These are phyloP conservation scores for Lagopus muta DNA, from an alignment of 2,113 vertebrate species.

Conservation along the genomic window DNA sequence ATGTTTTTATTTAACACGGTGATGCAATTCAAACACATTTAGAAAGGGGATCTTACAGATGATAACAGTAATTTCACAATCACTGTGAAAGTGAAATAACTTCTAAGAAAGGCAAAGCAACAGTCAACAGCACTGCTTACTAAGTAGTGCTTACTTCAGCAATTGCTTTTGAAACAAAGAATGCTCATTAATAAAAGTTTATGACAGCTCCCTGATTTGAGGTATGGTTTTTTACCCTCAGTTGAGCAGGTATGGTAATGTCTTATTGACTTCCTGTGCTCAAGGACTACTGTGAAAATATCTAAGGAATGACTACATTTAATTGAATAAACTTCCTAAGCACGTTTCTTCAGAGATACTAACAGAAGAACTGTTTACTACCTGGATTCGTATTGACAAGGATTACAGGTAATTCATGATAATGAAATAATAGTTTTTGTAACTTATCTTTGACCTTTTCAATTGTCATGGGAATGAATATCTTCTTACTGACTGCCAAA, in stretches of 20 bases:
- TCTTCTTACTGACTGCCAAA: not conserved
- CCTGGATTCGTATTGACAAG: not conserved
- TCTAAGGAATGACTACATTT: not conserved
- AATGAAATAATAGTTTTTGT: not conserved
- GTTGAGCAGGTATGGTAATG: not conserved
- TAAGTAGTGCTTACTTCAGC: not conserved
- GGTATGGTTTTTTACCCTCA: not conserved
- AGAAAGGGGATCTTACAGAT: not conserved
- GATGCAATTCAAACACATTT: not conserved
- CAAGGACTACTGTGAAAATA: not conserved
- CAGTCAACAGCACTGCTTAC: not conserved
- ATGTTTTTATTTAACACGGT: not conserved
- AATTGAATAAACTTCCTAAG: not conserved
- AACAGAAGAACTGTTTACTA: not conserved
- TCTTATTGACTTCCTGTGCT: not conserved
- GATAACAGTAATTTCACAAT: not conserved
- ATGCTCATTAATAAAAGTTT: not conserved
- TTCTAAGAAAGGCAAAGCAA: not conserved
- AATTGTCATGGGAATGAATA: not conserved
- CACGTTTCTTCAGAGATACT: not conserved
- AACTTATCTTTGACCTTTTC: not conserved
- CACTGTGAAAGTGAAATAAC: not conserved
- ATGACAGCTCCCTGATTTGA: not conserved
- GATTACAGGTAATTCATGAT: not conserved
- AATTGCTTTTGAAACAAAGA: not conserved